Percentiles rank a stretch among this genome's conserved stretches.
Conservation (phyloP, 2,888 invertebrate genomes). For the Augiades crinisus region DNA sequence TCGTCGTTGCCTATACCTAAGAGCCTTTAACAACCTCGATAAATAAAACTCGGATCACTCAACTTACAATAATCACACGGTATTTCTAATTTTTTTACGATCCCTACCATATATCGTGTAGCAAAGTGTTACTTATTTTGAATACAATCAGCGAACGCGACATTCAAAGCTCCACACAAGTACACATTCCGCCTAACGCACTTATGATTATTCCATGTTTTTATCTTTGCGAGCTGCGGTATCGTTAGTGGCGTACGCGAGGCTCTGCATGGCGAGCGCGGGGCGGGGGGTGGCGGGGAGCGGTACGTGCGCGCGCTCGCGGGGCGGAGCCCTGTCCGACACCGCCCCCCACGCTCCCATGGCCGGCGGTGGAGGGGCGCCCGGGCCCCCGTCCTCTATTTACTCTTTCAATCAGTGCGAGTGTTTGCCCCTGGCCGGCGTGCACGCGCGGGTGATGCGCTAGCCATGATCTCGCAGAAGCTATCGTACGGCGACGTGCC, state of each 20-base stretch:
- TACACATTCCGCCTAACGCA: constrained; percentile 72
- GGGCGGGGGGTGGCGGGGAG: constrained; percentile 39
- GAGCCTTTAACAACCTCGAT: too few species aligned
- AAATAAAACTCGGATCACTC: background rate
- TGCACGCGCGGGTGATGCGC: constrained; percentile 81
- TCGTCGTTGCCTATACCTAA: too few species aligned
- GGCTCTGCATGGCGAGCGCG: constrained; percentile 35
- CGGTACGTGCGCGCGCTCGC: constrained; percentile 39
- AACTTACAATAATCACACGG: background rate
- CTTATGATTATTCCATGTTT: constrained; percentile 79
- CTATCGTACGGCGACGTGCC: constrained; percentile 85
- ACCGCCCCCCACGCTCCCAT: constrained; percentile 69
- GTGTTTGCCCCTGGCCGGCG: constrained; percentile 80
- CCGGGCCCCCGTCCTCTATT: constrained; percentile 77
- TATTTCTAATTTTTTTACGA: background rate
- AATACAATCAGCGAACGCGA: constrained; percentile 17
- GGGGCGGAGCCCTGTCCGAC: constrained; percentile 40
- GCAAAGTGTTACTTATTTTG: background rate
- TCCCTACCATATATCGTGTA: background rate
- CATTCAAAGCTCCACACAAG: constrained; percentile 57
- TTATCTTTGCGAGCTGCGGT: constrained; percentile 73
- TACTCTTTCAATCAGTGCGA: constrained; percentile 83
- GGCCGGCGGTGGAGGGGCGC: constrained; percentile 66
- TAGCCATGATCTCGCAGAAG: constrained; percentile 86
- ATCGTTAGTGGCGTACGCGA: constrained; percentile 55